A percentile compares a stretch with the other conserved stretches of the same genome.
Evolutionary conservation across 1,140 invertebrate species (phyloP).

Genomic region (Sycobia sp.): DNA sequence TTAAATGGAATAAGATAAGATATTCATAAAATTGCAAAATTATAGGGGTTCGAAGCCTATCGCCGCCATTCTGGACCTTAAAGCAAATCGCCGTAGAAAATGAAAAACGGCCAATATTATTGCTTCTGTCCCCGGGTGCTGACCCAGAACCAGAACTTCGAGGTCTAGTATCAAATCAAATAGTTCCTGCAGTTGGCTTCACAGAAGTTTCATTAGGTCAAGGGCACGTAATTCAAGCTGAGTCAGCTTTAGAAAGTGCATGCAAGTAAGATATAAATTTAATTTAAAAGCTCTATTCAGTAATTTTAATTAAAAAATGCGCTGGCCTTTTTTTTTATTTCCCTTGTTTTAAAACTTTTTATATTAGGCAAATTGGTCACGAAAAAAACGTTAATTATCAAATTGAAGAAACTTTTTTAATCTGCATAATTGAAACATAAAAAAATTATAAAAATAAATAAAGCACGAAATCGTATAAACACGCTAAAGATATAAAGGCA

Average conservation of each 20-base stretch:
- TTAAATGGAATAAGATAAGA: too few relatives aligned
- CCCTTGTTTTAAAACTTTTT: too few relatives aligned
- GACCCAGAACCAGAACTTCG: slow-evolving; percentile 79
- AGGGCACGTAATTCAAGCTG: slow-evolving; percentile 67
- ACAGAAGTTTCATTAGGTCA: slow-evolving; percentile 75
- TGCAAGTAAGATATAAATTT: slow-evolving; percentile 53
- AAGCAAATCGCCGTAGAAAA: slow-evolving; percentile 56
- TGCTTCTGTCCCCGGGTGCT: slow-evolving; percentile 73
- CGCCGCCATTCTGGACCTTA: slow-evolving; percentile 50
- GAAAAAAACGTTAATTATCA: too few relatives aligned
- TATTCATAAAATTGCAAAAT: background rate
- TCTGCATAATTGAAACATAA: too few relatives aligned
- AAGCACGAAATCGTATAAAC: too few relatives aligned
- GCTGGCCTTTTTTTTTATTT: too few relatives aligned
- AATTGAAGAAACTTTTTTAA: too few relatives aligned
- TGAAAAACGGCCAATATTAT: slow-evolving; percentile 66
- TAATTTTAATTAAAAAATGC: too few relatives aligned
- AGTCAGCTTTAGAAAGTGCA: slow-evolving; percentile 64
- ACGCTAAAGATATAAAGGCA: too few relatives aligned
- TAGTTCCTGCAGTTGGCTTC: slow-evolving; percentile 48
- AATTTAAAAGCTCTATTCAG: background rate
- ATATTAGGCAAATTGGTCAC: too few relatives aligned
- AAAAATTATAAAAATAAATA: too few relatives aligned
- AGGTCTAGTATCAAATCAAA: slow-evolving; percentile 62
- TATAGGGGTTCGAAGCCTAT: slow-evolving; percentile 50